A percentile compares a stretch with the other conserved stretches of the same genome.
Conservation (phyloP, 1,140 invertebrate species). For the Subanguina moxae region DNA sequence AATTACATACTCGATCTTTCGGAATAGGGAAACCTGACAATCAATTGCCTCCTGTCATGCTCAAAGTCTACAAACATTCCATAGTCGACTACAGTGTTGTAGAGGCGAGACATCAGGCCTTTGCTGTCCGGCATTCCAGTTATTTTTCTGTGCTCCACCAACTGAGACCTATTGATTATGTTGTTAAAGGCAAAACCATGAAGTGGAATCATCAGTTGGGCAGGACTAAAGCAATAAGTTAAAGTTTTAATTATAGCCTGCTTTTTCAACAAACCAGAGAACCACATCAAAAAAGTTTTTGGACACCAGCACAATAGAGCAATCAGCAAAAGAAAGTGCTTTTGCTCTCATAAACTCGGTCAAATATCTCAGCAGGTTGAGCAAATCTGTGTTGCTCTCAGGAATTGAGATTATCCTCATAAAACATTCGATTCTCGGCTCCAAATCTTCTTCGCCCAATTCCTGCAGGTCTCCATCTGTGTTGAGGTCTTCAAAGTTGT, state of each 20-base stretch:
- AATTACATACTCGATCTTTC: constrained; percentile 24
- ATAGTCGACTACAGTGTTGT: neutral
- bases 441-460: constrained; percentile 25
- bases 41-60: constrained; percentile 23
- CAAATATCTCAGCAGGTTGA: constrained; percentile 24
- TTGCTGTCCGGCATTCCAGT: neutral
- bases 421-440: constrained; percentile 25
- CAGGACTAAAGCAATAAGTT: constrained; percentile 25
- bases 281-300: constrained; percentile 26
- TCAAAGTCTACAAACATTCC: constrained; percentile 28
- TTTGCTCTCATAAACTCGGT: constrained; percentile 11
- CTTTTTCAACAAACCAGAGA: constrained; percentile 15
- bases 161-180: constrained; percentile 13
- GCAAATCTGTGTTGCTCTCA: constrained; percentile 14
- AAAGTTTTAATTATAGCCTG: neutral
- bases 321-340: constrained; percentile 10
- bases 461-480: neutral
- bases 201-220: constrained; percentile 20
- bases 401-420: constrained; percentile 8
- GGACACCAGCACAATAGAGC: constrained; percentile 8
- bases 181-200: constrained; percentile 23
- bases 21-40: constrained; percentile 25
- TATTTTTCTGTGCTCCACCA: constrained; percentile 5
- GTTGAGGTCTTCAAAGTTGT: too few species aligned
- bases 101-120: constrained; percentile 20